phyloP scores from a whole-genome alignment of 2,888 invertebrate genomes.

The Aelia acuminata region DNA sequence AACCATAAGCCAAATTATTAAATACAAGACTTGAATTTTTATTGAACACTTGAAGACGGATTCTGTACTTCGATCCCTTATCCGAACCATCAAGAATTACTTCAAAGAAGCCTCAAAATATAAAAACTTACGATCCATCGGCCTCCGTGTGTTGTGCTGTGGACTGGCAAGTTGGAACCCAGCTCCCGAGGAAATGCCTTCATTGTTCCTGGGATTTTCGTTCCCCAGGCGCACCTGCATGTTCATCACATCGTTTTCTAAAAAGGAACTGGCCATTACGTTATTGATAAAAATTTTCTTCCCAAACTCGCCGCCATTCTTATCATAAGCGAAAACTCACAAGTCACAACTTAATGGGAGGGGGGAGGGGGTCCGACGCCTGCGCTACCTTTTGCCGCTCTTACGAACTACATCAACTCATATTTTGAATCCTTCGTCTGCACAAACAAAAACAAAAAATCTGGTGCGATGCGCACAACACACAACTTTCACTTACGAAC shows the following conservation, averaged over 20 bases:
- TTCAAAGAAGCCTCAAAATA: neutral
- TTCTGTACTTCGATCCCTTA: neutral
- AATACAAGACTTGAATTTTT: neutral
- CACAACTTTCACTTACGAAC: too few species aligned
- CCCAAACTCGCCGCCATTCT: slow-evolving; percentile 60
- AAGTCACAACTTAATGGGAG: slow-evolving; percentile 54
- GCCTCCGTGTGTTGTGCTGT: slow-evolving; percentile 73
- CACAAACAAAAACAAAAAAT: too few species aligned
- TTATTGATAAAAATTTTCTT: slow-evolving; percentile 57
- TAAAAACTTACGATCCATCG: slow-evolving; percentile 76
- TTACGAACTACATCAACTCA: neutral
- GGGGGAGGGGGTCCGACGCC: neutral
- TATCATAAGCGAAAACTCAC: slow-evolving; percentile 60
- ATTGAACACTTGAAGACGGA: neutral
- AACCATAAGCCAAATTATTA: neutral
- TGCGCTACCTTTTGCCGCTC: slow-evolving; percentile 12
- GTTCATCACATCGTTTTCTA: slow-evolving; percentile 78
- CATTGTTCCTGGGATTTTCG: slow-evolving; percentile 76
- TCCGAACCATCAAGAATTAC: neutral
- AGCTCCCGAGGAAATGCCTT: slow-evolving; percentile 69
- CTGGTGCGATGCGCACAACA: too few species aligned
- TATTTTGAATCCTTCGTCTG: neutral
- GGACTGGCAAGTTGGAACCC: slow-evolving; percentile 68
- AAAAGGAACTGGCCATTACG: slow-evolving; percentile 65
- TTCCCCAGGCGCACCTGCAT: slow-evolving; percentile 85